A percentile compares a stretch with the other conserved stretches of the same genome.
phyloP scores from a whole-genome alignment of 2,113 vertebrate genomes.

The Lathamus discolor region DNA sequence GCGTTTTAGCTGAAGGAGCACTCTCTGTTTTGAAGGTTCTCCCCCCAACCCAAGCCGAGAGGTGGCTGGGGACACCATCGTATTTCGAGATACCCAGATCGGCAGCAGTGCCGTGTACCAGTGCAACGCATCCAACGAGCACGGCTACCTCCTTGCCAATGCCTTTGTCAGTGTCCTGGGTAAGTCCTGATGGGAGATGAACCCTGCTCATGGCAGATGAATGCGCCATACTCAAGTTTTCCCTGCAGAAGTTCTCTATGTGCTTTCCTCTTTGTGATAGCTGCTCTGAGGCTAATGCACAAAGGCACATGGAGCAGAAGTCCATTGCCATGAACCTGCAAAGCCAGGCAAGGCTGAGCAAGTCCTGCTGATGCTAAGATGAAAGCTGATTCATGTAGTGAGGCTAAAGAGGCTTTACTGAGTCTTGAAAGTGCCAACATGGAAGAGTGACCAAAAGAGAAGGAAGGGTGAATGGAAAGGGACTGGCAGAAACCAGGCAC shows the following conservation, averaged over 20 bases:
- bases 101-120: constrained; percentile 94
- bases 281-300: neutral
- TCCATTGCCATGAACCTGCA: neutral
- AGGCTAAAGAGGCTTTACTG: rapidly evolving
- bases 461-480: neutral
- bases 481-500: neutral
- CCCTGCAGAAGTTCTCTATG: rapidly evolving
- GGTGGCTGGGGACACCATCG: constrained; percentile 88
- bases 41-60: constrained; percentile 80
- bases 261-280: neutral
- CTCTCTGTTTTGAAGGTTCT: constrained; percentile 62
- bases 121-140: constrained; percentile 95
- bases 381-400: rapidly evolving
- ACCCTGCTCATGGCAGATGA: rapidly evolving
- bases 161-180: constrained; percentile 93
- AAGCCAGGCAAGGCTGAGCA: neutral
- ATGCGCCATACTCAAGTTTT: neutral
- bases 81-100: constrained; percentile 91
- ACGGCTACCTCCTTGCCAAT: constrained; percentile 93
- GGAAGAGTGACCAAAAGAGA: neutral
- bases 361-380: neutral
- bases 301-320: neutral
- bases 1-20: neutral
- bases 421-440: neutral
- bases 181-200: constrained; percentile 20